Evolutionary conservation across 2,888 invertebrate species (phyloP), one percentile per base, ranked within the genome.

Genomic region (Hirudinaria manillensis): DNA sequence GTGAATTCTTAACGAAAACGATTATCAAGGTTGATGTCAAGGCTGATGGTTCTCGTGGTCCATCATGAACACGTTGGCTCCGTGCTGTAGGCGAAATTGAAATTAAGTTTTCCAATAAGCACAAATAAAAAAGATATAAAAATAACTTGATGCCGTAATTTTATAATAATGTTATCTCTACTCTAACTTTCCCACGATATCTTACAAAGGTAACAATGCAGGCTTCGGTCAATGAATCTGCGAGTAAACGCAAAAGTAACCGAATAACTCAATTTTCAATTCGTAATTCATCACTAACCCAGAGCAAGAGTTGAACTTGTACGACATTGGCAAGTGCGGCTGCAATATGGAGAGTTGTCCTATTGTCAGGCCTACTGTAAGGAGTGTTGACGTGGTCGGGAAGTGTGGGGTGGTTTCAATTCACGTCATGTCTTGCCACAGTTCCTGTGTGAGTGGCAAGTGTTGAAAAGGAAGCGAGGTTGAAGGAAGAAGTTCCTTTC

Each of bases 241-340:
- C n/a, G n/a, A n/a, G n/a, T n/a, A n/a, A n/a, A n/a, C n/a, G n/a
- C n/a, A n/a, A n/a, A n/a, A n/a, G n/a, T n/a, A n/a, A n/a, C n/a
- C n/a, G n/a, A n/a, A n/a, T n/a, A n/a, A n/a, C n/a, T n/a, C n/a
- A n/a, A n/a, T n/a, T n/a, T n/a, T n/a, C n/a, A n/a, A n/a, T n/a
- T n/a, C n/a, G n/a, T n/a, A n/a, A 45, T 45, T 45, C 16, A 7
- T 29, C 3, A 80, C 89, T 87, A 86, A 96, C 96, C 96, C 96
- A 97, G 84, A 97, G 90, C 70, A 97, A 88, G 67, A 97, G 89
- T 86, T 96, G 96, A 19, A 94, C 92, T 82, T 94, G 91, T 75
- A 94, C 91, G 78, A 94, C 88, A 83, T 93, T 93, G 4, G 84
- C 84, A 7, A 85, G 91, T 70, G 93, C 92, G 84, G 94, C 92